Conservation (phyloP, 1,140 invertebrate species). For the Cryptotermes secundus region DNA sequence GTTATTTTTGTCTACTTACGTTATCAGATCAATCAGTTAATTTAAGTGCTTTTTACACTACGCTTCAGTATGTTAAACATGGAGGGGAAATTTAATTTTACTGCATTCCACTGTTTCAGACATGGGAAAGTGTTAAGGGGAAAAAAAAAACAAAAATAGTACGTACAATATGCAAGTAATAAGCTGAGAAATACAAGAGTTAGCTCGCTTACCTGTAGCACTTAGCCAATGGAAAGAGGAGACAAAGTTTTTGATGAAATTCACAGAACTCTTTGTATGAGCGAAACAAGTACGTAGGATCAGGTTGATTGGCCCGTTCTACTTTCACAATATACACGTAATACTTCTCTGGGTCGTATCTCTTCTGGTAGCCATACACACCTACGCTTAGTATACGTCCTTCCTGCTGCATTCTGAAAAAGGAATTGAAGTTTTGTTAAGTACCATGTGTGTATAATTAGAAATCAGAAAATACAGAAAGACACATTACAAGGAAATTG, state of each 20-base stretch:
- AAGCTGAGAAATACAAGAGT: not conserved
- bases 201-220: slow-evolving; percentile 68
- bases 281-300: slow-evolving; percentile 84
- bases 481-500: too few species aligned
- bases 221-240: slow-evolving; percentile 88
- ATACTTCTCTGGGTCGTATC: slow-evolving; percentile 96
- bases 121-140: too few species aligned
- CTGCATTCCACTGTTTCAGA: too few species aligned
- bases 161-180: not conserved
- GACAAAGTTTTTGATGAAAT: slow-evolving; percentile 91
- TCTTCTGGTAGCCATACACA: slow-evolving; percentile 88
- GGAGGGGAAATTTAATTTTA: too few species aligned
- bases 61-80: too few species aligned
- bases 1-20: too few species aligned
- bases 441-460: not conserved
- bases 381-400: slow-evolving; percentile 83
- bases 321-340: slow-evolving; percentile 95
- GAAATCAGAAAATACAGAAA: too few species aligned
- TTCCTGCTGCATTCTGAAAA: slow-evolving; percentile 79
- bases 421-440: slow-evolving; percentile 22
- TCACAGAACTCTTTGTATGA: slow-evolving; percentile 96
- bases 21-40: too few species aligned
- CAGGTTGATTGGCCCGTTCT: slow-evolving; percentile 77
- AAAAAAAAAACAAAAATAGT: too few species aligned
- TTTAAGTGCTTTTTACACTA: too few species aligned